Percentiles rank a stretch among this genome's conserved stretches.
phyloP scores from a whole-genome alignment of 2,113 vertebrate species.

The Pica pica region DNA sequence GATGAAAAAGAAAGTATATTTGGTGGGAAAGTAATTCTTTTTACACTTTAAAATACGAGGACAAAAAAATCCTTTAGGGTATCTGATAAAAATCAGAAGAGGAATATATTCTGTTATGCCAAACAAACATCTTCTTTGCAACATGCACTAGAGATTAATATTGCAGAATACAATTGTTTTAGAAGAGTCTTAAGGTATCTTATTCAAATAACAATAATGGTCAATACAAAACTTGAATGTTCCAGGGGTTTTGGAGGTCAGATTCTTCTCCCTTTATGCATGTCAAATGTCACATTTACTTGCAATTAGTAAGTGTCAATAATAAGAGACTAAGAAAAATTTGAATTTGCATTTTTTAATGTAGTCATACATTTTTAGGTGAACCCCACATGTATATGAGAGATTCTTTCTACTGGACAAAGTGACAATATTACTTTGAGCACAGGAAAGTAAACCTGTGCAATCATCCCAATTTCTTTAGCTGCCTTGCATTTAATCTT shows the following conservation, averaged over 20 bases:
- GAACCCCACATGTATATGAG: neutral
- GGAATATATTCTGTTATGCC: neutral
- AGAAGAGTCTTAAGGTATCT: neutral
- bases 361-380: neutral
- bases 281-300: neutral
- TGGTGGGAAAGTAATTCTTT: neutral
- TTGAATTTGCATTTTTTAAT: neutral
- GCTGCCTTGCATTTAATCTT: constrained; percentile 14
- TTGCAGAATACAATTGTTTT: neutral
- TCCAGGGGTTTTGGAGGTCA: neutral
- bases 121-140: neutral
- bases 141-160: neutral
- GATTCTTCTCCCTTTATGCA: neutral
- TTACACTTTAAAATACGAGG: neutral
- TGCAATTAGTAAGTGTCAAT: neutral
- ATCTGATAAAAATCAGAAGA: neutral
- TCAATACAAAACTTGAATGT: neutral
- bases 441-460: neutral
- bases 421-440: neutral
- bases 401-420: neutral
- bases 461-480: neutral
- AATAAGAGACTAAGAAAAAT: neutral
- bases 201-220: neutral
- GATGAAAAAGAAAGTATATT: neutral
- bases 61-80: neutral